A percentile compares a stretch with the other conserved stretches of the same genome.
These are phyloP conservation scores for Boulengeromyrus knoepffleri DNA, from an alignment of 2,113 vertebrate species.

Conservation along the genomic window DNA sequence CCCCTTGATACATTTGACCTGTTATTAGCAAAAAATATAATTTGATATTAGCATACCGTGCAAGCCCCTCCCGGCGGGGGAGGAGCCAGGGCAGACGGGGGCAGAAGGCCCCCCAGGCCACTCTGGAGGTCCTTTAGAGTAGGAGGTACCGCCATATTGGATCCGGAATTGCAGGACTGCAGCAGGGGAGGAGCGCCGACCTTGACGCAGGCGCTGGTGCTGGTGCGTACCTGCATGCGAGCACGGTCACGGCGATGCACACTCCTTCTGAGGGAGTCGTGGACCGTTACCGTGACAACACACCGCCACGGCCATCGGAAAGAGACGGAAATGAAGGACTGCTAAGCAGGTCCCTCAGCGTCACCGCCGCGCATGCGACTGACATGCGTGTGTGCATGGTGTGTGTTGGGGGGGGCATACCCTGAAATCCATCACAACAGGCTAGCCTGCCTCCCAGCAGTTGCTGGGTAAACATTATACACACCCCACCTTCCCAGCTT, in stretches of 20 bases:
- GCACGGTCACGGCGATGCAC: too few relatives aligned
- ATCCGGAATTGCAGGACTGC: neutral
- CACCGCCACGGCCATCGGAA: neutral
- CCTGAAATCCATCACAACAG: neutral
- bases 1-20: neutral
- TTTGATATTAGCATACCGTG: neutral
- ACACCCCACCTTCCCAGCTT: neutral
- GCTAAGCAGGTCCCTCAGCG: neutral
- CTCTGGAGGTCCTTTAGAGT: slow-evolving; percentile 35
- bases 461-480: neutral
- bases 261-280: too few relatives aligned
- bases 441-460: neutral
- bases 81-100: neutral
- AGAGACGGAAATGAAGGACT: neutral
- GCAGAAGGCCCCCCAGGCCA: slow-evolving; percentile 29
- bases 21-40: neutral
- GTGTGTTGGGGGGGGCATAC: neutral
- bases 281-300: neutral
- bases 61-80: neutral
- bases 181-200: neutral
- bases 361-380: neutral
- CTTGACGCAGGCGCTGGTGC: neutral
- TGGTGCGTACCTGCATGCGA: neutral
- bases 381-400: neutral
- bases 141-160: neutral